Evolutionary conservation across 53 echinoderm and acorn worm species (phyloP), one percentile per base, ranked within the genome.

Genomic region (Henricia sp.): DNA sequence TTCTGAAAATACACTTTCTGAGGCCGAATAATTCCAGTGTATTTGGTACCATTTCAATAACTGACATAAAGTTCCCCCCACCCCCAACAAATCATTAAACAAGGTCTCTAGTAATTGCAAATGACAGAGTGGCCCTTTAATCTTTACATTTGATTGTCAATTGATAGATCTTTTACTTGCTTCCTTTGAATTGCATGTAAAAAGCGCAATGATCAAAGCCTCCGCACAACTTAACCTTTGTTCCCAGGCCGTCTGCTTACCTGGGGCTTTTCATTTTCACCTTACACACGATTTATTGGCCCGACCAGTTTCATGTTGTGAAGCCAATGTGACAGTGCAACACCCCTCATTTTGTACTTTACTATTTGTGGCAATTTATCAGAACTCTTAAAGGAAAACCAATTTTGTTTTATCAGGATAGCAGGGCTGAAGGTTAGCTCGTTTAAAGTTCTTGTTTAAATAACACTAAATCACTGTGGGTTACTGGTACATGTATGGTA

Each of bases 361-460:
- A 14, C 12, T 30, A 27, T 70, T 70, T 44, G 6, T 46, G 12
- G 50, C 36, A 64, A 80, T 80, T 64, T 80, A 80, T 46, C 60
- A 60, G 65, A 58, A 50, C 48, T 48, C 50, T 63, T 80, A n/a
- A n/a, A n/a, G n/a, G n/a, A 80, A 80, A 80, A 64, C 65, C 46
- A 42, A 16, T 62, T 62, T n/a, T n/a, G n/a, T n/a, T 78, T 80
- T 80, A 80, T 80, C 64, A 30, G 80, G 46, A 33, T 50, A 40
- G 34, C 46, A 64, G 80, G 77, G 46, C 80, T 64, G 26, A 64
- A 50, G 80, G 44, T 80, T 30, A 62, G 40, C 63, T 64, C 14
- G 80, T 80, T 80, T 62, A 80, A 80, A 80, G 63, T 80, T 62
- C 64, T 64, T 80, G 64, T 63, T 62, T 80, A 80, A 80, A 80